Conservation (phyloP, 2,113 vertebrate species). For the Epinephelus fuscoguttatus region DNA sequence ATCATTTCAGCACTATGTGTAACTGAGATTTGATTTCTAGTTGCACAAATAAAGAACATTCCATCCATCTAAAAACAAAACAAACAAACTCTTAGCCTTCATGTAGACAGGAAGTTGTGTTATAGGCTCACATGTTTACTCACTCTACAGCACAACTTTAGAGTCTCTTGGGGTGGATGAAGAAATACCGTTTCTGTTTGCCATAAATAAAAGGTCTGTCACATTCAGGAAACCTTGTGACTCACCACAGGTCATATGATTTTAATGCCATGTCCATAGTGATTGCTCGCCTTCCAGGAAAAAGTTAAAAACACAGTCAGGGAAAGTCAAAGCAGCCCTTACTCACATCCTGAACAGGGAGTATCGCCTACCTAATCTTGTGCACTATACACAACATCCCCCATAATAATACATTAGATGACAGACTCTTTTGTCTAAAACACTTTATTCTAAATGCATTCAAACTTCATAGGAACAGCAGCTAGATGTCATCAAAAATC, state of each 20-base stretch:
- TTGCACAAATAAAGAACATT: background rate
- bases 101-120: background rate
- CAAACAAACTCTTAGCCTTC: background rate
- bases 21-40: background rate
- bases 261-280: conserved; percentile 9
- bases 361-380: conserved; percentile 5
- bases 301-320: background rate
- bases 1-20: background rate
- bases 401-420: background rate
- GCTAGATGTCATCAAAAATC: background rate
- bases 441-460: background rate
- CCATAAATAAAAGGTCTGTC: background rate
- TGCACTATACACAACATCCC: conserved; percentile 6
- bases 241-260: background rate
- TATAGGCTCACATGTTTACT: conserved; percentile 7
- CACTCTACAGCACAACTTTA: background rate
- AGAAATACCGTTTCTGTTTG: background rate
- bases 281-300: background rate
- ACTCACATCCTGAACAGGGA: conserved; percentile 10
- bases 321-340: background rate
- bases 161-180: background rate
- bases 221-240: conserved; percentile 12
- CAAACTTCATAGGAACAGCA: background rate
- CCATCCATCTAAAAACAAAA: background rate
- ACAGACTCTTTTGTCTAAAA: background rate